These are phyloP conservation scores for Parazoanthus darwini DNA, from an alignment of 92 coral and sea anemone species.

Conservation along the genomic window DNA sequence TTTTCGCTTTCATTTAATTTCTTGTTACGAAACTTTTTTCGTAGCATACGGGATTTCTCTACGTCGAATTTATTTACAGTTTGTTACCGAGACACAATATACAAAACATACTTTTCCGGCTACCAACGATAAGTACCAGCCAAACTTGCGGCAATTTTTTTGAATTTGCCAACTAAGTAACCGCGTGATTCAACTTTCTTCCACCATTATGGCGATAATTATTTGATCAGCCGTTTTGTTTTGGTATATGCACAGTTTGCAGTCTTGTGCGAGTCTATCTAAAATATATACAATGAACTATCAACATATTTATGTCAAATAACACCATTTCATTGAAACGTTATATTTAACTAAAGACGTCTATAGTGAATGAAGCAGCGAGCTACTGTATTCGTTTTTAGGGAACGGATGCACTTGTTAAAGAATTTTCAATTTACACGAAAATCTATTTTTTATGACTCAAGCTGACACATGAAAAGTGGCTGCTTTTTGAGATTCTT, in stretches of 20 bases:
- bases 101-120: neutral
- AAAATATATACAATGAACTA: neutral
- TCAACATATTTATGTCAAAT: conserved; percentile 7
- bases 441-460: neutral
- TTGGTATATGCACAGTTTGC: neutral
- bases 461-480: neutral
- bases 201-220: neutral
- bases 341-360: neutral
- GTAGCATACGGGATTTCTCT: neutral
- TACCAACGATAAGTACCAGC: neutral
- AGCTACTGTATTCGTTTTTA: neutral
- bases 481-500: neutral
- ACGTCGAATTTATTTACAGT: neutral
- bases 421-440: neutral
- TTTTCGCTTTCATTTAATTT: no score
- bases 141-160: neutral
- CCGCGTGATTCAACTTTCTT: neutral
- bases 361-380: neutral
- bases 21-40: neutral
- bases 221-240: no score
- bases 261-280: neutral
- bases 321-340: neutral
- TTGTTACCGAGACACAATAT: neutral
- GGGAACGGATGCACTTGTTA: neutral
- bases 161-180: neutral